A percentile compares a stretch with the other conserved stretches of the same genome.
Evolutionary conservation across 23 tunicate species (phyloP).

Genomic region (Botrylloides violaceus): DNA sequence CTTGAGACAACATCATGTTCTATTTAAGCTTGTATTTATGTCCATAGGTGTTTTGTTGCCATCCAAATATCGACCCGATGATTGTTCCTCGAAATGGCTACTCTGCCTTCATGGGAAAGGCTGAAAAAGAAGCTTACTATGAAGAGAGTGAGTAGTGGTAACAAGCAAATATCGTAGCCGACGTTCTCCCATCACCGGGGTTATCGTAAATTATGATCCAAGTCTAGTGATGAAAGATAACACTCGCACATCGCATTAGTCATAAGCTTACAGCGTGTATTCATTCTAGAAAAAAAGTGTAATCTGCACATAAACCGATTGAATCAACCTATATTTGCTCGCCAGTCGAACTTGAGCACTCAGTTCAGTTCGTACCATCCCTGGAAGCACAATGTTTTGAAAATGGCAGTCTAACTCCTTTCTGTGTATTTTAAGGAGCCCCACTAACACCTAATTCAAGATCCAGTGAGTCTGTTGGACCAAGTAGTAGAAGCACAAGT

Average conservation of each 20-base stretch:
- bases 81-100: constrained; percentile 34
- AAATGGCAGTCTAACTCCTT: not conserved
- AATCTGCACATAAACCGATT: too few relatives aligned
- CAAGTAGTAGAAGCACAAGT: constrained; percentile 11
- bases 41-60: constrained; percentile 86
- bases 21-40: not conserved
- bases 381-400: not conserved
- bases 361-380: not conserved
- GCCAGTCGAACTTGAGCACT: not conserved
- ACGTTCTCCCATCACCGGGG: too few relatives aligned
- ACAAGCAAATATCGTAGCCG: too few relatives aligned
- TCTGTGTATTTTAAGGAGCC: constrained; percentile 17
- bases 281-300: too few relatives aligned
- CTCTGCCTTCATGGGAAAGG: constrained; percentile 37
- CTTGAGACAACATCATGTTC: not conserved
- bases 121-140: not conserved
- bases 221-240: too few relatives aligned
- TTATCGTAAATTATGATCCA: too few relatives aligned
- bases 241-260: too few relatives aligned
- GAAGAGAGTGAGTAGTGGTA: constrained; percentile 26
- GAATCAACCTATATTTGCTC: too few relatives aligned
- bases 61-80: constrained; percentile 43
- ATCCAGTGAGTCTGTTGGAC: not conserved
- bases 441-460: constrained; percentile 18
- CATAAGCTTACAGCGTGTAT: too few relatives aligned